Evolutionary conservation across 2,113 vertebrate species (phyloP), one percentile per base, ranked within the genome.

Genomic region (Camelus dromedarius): DNA sequence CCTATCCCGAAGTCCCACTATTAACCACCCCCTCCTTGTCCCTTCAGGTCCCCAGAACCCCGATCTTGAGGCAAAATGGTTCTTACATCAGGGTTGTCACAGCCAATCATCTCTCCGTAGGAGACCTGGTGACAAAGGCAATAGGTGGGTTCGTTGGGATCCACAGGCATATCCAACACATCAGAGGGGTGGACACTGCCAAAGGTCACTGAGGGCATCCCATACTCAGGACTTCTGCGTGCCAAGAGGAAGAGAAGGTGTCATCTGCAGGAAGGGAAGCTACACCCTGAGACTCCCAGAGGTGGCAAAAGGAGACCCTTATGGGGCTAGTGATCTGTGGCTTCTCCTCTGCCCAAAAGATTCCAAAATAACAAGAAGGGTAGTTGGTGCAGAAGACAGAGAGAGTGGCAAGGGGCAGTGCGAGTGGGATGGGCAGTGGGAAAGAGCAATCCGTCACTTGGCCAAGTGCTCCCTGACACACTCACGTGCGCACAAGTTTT

Each of bases 91-190:
- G 99, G 99, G 97, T 99, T 99, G 98, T 99, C 99, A 82, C 99
- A 99, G 98, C 99, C 99, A 28, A 99, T 99, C 99, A 99, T 99
- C 98, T 99, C 99, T 97, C 99, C 99, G 15, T 99, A 99, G 92
- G 99, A 99, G 60, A 99, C 99, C 98, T 99, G 99, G 98, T 99
- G 99, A 97, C 99, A 99, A 96, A 99, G 99, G 98, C 99, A 99
- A 98, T 99, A 99, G 30, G 99, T 99, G 89, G 99, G 99, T 95
- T 99, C 99, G 67, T 99, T 99, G 96, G 99, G 99, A 95, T 99
- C 99, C 97, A 99, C 99, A 0, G 99, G 99, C 99, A 99, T 99
- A 98, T 99, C 99, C 98, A 99, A 97, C 35, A 99, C 99, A 98
- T 99, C 99, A 0, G 99, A 99, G 54, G 99, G 99, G 97, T 99